These are phyloP conservation scores for Conchocele bisecta DNA, from an alignment of 2,888 invertebrate genomes.

Conservation along the genomic window DNA sequence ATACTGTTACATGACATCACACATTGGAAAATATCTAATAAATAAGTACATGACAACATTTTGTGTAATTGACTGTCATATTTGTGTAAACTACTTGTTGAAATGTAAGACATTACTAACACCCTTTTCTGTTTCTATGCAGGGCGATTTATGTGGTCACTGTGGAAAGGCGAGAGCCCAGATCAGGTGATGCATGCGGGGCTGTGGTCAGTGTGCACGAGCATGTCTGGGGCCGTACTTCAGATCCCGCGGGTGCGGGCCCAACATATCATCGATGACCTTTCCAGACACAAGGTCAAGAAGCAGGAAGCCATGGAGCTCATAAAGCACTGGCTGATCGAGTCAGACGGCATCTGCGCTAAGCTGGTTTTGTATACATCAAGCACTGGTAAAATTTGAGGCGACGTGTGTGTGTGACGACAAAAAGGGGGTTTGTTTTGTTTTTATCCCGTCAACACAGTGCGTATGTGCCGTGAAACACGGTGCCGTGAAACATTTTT, in stretches of 20 bases:
- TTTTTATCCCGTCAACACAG: too few relatives aligned
- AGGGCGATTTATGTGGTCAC: constrained; percentile 64
- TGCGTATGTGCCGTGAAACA: too few relatives aligned
- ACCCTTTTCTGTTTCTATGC: too few relatives aligned
- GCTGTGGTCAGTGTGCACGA: constrained; percentile 61
- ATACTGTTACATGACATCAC: too few relatives aligned
- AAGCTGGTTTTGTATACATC: constrained; percentile 57
- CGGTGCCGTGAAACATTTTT: too few relatives aligned
- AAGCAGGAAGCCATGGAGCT: constrained; percentile 55
- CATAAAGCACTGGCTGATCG: constrained; percentile 56
- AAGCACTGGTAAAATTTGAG: constrained; percentile 36
- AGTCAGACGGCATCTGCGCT: constrained; percentile 60
- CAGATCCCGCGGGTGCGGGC: constrained; percentile 61
- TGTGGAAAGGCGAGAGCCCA: constrained; percentile 55
- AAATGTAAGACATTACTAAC: too few relatives aligned
- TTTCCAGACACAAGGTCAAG: constrained; percentile 48
- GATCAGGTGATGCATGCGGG: constrained; percentile 57
- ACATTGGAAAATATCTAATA: too few relatives aligned
- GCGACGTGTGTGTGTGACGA: too few relatives aligned
- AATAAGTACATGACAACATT: too few relatives aligned
- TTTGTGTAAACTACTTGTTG: too few relatives aligned
- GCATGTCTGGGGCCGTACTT: constrained; percentile 58
- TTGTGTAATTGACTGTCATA: too few relatives aligned
- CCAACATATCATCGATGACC: constrained; percentile 44
- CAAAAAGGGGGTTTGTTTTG: too few relatives aligned